Base-by-base conservation (phyloP, 2,797 vertebrate genomes). In the Astyanax mexicanus region DNA sequence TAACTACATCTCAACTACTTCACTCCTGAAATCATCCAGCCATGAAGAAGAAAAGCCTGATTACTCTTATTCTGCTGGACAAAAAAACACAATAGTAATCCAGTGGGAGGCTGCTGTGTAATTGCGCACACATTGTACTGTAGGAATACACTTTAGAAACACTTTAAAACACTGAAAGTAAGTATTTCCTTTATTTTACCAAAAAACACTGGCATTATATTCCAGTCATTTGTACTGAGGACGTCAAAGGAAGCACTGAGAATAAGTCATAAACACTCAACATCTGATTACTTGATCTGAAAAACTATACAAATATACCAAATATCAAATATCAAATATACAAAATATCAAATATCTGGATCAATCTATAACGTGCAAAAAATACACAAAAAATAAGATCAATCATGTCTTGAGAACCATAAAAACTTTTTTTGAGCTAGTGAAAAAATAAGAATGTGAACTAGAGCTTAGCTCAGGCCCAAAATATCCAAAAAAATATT, bases 31-130 rank as follows among this genome's bases (percentile, higher is more conserved):
- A 61, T 19, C 45, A 54, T 27, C 25, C 47, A 32, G 32, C 62
- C 52, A 32, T 69, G 32, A 69, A 40, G 27, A 35, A 76, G 55
- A 57, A 69, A 60, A 51, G 10, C 37, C 54, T 35, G 9, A 49
- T 58, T 21, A 69, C 6, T 69, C 13, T 37, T 37, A 38, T 74
- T 49, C 40, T 27, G 49, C 7, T 51, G 11, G 15, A 35, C 1
- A 42, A 62, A 32, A 69, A 69, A 12, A 7, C 45, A n/a, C n/a
- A 49, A n/a, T 15, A 49, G 17, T 19, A 45, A 7, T 75, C 35
- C 8, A 21, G 25, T 25, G 17, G 45, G 12, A 73, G 17, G 29
- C 11, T 10, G 29, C 55, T 29, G 42, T 68, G 29, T 57, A 45
- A 74, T 25, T 42, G 23, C 27, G 64, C 37, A 68, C 25, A 21